Conservation (phyloP, 2,888 invertebrate species). For the Scaeva pyrastri region DNA sequence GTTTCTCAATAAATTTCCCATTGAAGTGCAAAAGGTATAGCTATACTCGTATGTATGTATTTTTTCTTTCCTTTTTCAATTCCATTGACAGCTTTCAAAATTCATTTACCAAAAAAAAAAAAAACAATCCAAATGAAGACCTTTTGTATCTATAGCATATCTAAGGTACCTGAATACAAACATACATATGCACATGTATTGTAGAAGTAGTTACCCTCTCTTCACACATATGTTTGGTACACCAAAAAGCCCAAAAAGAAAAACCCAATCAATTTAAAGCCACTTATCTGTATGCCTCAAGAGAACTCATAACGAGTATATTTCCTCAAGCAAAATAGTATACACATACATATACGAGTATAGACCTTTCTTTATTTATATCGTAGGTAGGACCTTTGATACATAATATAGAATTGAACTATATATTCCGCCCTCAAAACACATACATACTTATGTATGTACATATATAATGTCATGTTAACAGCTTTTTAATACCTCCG, state of each 20-base stretch:
- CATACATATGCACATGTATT: no score
- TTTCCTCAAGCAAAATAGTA: neutral
- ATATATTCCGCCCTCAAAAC: neutral
- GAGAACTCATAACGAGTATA: neutral
- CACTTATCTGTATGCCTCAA: constrained; percentile 31
- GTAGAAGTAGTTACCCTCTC: no score
- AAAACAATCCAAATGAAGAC: neutral
- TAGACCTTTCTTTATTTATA: neutral
- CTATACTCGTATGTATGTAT: no score
- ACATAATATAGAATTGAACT: neutral
- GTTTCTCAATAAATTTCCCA: constrained; percentile 15
- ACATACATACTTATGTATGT: no score
- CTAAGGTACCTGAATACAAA: neutral
- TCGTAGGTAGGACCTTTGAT: neutral
- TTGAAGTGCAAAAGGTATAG: constrained; percentile 16
- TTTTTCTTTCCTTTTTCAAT: constrained; percentile 11
- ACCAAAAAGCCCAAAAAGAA: neutral
- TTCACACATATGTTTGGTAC: neutral
- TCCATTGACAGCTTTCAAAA: constrained; percentile 42
- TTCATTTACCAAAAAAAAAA: constrained; percentile 13
- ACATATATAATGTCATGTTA: constrained; percentile 57
- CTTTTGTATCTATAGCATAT: neutral
- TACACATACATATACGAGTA: no score
- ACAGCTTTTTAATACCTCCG: constrained; percentile 69
- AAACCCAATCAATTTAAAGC: constrained; percentile 47